Conservation (phyloP, 53 echinoderm and acorn worm genomes). For the Henricia sp. region DNA sequence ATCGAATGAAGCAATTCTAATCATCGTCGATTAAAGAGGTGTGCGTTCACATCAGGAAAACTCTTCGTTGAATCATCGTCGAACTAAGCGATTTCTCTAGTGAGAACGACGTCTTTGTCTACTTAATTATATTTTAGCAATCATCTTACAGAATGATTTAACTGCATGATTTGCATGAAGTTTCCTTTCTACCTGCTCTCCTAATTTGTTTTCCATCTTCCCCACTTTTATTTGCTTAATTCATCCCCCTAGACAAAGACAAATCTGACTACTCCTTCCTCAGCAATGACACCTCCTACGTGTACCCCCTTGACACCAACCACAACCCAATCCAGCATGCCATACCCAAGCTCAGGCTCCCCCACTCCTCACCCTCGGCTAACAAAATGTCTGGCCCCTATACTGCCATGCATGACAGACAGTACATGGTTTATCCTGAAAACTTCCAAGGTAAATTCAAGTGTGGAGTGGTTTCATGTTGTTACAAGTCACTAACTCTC, state of each 20-base stretch:
- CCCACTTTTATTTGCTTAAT: not conserved
- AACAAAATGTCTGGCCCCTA: not conserved
- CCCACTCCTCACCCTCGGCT: not conserved
- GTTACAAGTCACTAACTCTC: too few species aligned
- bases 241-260: not conserved
- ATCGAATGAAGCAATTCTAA: too few species aligned
- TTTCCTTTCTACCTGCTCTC: slow-evolving; percentile 5
- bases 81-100: too few species aligned
- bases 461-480: too few species aligned
- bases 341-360: not conserved
- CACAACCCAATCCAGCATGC: not conserved
- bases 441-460: slow-evolving; percentile 40
- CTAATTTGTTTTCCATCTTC: not conserved
- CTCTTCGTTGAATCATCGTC: too few species aligned
- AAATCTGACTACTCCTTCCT: slow-evolving; percentile 38
- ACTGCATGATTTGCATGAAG: slow-evolving; percentile 41
- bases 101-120: too few species aligned
- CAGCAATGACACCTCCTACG: slow-evolving; percentile 20
- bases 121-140: too few species aligned
- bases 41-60: too few species aligned
- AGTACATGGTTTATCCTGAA: slow-evolving; percentile 34
- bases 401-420: slow-evolving; percentile 13
- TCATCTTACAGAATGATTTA: not conserved
- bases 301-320: not conserved
- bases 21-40: too few species aligned